phyloP scores from a whole-genome alignment of 2,888 invertebrate species.

The Scaptomyza flava region DNA sequence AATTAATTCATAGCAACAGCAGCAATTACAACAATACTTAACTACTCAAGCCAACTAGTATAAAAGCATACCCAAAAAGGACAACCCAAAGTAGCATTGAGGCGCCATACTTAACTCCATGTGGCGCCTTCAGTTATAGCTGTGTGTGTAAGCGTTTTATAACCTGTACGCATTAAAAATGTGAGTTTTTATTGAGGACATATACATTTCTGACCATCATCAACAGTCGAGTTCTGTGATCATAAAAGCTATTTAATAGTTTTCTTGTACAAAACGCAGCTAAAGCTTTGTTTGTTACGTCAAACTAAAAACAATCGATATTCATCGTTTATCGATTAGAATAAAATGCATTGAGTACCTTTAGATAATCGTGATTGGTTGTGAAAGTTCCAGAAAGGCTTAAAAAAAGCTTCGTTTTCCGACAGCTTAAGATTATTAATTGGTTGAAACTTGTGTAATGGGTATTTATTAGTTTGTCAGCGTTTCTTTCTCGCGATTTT shows the following conservation, averaged over 20 bases:
- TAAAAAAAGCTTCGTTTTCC: too few relatives aligned
- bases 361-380: too few relatives aligned
- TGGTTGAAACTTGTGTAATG: background rate
- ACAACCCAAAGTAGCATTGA: slow-evolving; percentile 23
- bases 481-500: background rate
- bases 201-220: too few relatives aligned
- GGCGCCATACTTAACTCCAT: slow-evolving; percentile 29
- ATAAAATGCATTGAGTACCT: too few relatives aligned
- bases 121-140: background rate
- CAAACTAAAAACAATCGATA: too few relatives aligned
- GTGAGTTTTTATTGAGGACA: too few relatives aligned
- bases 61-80: slow-evolving; percentile 63
- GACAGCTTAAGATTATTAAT: background rate
- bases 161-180: background rate
- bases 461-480: background rate
- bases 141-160: background rate
- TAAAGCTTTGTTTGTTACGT: too few relatives aligned
- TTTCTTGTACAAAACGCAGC: too few relatives aligned
- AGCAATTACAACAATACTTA: slow-evolving; percentile 37
- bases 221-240: too few relatives aligned
- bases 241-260: too few relatives aligned
- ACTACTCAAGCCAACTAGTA: slow-evolving; percentile 48
- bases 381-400: too few relatives aligned
- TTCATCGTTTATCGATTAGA: too few relatives aligned
- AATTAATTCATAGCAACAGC: slow-evolving; percentile 65